Base-by-base conservation (phyloP, 2,888 invertebrate species). In the Heliconius ethilla region DNA sequence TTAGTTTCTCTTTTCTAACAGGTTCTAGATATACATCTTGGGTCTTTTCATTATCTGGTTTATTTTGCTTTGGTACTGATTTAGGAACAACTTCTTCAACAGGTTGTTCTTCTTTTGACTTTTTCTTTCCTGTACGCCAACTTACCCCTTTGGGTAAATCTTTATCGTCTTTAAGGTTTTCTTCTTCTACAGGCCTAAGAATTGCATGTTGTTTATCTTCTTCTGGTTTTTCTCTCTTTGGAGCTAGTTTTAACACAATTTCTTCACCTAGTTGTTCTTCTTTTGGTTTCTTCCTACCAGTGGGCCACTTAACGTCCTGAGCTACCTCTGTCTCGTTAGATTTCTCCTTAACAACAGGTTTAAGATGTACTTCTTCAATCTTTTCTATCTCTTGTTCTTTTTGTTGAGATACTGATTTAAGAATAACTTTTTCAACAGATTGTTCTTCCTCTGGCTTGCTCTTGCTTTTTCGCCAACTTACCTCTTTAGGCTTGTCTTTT, bases 21-120 rank as follows among this genome's bases (percentile, higher is more conserved):
- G 62, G 62, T 62, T 62, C 10, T 1, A 62, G 62, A 3, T 13
- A 10, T 25, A 62, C 62, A 11, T 62, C 62, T 25, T 62, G n/a
- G 11, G 25, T 25, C 13, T 62, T 62, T 62, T 25, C 62, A 9
- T 59, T 11, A 11, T 59, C 25, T 22, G 59, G 59, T 59, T 89
- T 87, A 78, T 88, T 70, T 45, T 87, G 79, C 80, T 83, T 75
- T 82, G 85, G 83, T 73, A 90, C 83, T 6, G 95, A 95, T 80
- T 95, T 95, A 1, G 95, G 85, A 29, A 86, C 86, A 0, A 95
- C 90, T 80, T 89, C 87, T 82, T 91, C 89, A 15, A 83, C 69
- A 27, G 89, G 88, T 82, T 82, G 89, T 82, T 81, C 86, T 85
- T 85, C 86, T 77, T 84, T 86, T 25, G 84, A 85, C 74, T 86